A percentile compares a stretch with the other conserved stretches of the same genome.
These are phyloP conservation scores for Sebastes flavidus DNA, from an alignment of 2,797 vertebrate genomes.

Conservation along the genomic window DNA sequence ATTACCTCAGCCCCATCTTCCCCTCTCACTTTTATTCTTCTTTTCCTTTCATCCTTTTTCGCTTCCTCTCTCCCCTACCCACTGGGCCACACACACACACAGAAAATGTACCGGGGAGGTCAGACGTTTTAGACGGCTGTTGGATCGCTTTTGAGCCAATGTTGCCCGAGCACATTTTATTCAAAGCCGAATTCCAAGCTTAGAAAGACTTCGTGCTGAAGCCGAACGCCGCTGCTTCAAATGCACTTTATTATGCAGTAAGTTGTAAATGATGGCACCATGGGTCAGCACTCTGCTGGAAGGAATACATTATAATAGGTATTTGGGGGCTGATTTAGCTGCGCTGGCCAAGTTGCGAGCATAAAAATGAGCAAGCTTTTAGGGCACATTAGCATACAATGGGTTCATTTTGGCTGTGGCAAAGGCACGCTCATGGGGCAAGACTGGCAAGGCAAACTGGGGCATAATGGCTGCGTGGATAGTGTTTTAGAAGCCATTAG, in stretches of 20 bases:
- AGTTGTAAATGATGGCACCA: slow-evolving; percentile 73
- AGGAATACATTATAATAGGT: slow-evolving; percentile 64
- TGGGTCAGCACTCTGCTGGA: slow-evolving; percentile 60
- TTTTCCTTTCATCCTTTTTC: slow-evolving; percentile 42
- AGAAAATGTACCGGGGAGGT: slow-evolving; percentile 42
- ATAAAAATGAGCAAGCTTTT: slow-evolving; percentile 64
- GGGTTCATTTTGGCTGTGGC: slow-evolving; percentile 62
- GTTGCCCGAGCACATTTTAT: slow-evolving; percentile 36
- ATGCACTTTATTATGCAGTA: slow-evolving; percentile 60
- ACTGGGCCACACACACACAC: slow-evolving; percentile 38
- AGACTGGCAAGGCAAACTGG: slow-evolving; percentile 53
- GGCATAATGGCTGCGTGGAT: slow-evolving; percentile 53
- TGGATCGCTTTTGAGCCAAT: slow-evolving; percentile 35
- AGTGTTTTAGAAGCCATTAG: slow-evolving; percentile 56
- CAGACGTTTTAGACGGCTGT: slow-evolving; percentile 48
- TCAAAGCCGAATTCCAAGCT: slow-evolving; percentile 46
- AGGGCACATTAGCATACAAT: slow-evolving; percentile 80
- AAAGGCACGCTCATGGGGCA: slow-evolving; percentile 32
- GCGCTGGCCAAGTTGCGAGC: slow-evolving; percentile 57
- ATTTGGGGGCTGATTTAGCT: slow-evolving; percentile 64
- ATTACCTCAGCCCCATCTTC: slow-evolving; percentile 36
- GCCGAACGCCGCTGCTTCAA: slow-evolving; percentile 30
- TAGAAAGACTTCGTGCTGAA: slow-evolving; percentile 38
- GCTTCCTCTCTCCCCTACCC: slow-evolving; percentile 19
- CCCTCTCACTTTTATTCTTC: slow-evolving; percentile 33